Evolutionary conservation across 1,140 invertebrate species (phyloP).

Genomic region (Chlorops oryzae): DNA sequence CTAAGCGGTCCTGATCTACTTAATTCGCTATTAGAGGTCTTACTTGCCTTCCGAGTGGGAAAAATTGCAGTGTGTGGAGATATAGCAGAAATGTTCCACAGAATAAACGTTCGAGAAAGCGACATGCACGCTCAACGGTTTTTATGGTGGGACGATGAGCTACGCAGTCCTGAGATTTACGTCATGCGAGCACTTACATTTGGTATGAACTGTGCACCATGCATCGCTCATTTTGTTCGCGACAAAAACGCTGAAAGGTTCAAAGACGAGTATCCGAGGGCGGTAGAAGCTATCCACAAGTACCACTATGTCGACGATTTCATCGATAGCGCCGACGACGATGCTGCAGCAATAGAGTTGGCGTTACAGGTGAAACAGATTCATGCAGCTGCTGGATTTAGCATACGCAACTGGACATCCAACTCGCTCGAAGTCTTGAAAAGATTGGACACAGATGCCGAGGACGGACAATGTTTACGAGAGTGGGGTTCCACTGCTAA

Average conservation of each 20-base stretch:
- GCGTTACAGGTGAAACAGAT: conserved; percentile 20
- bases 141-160: conserved; percentile 5
- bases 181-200: conserved; percentile 4
- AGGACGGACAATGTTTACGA: not conserved
- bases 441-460: not conserved
- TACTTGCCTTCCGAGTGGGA: not conserved
- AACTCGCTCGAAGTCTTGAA: not conserved
- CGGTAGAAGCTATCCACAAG: conserved; percentile 25
- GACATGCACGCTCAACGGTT: conserved; percentile 6
- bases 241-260: conserved; percentile 23
- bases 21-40: not conserved
- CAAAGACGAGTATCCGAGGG: conserved; percentile 14
- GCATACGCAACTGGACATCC: conserved; percentile 15
- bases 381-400: conserved; percentile 18
- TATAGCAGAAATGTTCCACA: conserved; percentile 8
- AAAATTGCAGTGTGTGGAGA: not conserved
- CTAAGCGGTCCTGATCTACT: too few relatives aligned
- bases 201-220: conserved; percentile 23
- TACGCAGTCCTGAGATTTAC: not conserved
- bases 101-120: not conserved
- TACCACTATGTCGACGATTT: conserved; percentile 46
- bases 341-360: conserved; percentile 16
- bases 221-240: conserved; percentile 23
- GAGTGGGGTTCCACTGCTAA: conserved; percentile 1
- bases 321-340: conserved; percentile 23